Base-by-base conservation (phyloP, 2,113 vertebrate genomes). In the Antigone vipio region DNA sequence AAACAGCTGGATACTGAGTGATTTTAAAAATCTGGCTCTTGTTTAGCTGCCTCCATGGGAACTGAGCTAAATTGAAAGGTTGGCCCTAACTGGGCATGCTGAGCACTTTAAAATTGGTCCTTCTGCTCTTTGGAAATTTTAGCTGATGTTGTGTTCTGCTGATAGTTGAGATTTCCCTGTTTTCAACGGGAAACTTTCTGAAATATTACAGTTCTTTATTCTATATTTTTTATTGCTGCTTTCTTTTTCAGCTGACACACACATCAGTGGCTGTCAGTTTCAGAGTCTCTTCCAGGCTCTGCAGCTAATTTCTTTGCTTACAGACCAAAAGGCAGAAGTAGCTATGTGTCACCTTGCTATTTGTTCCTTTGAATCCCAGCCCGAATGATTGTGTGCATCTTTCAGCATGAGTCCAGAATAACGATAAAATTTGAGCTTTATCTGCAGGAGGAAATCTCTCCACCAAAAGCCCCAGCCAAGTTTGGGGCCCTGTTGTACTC, bases 11-110 rank as follows among this genome's bases (percentile, higher is more conserved):
- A 85, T 73, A 44, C 42, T 55, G 40, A 91, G 40, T 16, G 45
- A 74, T 88, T 91, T 76, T 59, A 74, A 92, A 95, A 97, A 82
- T 91, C 74, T 83, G 84, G 58, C 84, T 95, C 84, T 89, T 91
- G 59, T 85, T 92, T 79, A 89, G 84, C 62, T 95, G 73, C 73
- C 73, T 95, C 84, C 77, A 79, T 91, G 81, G 81, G 80, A 95
- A 86, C 84, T 63, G 84, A 94, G 56, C 53, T 94, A 84, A 87
- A 81, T 73, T 92, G 88, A 96, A 95, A 97, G 76, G 45, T 71
- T 95, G 74, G 86, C 71, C 89, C 88, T 60, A 45, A 64, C 53
- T 81, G 64, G 84, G 73, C 62, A 86, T 76, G 50, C 77, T 88
- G 77, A 92, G 80, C 45, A 69, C 53, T 93, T 91, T 50, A 89